Base-by-base conservation (phyloP, 2,113 vertebrate species). In the Phalacrocorax brasilianus region DNA sequence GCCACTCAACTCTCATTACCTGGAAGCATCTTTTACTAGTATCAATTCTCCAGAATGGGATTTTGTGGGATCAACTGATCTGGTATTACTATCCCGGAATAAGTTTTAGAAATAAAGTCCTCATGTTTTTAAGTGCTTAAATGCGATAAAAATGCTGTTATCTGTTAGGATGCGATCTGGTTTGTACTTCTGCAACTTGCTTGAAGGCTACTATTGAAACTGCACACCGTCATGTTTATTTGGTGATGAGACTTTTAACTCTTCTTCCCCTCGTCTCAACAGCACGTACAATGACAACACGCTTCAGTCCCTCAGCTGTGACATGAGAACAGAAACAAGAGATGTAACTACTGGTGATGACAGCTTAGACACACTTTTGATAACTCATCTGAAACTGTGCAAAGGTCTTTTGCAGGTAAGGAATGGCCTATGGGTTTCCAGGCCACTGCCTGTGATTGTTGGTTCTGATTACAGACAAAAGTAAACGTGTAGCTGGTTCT, bases 321-420 rank as follows among this genome's bases (percentile, higher is more conserved):
- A 97, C 49, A 83, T 15, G 16, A 97, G 93, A n/a, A 87, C 88
- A 4, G 95, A 97, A 12, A 92, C 89, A 58, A 63, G 80, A 38
- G 95, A 97, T 47, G 92, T 99, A 47, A 99, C 98, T 8, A 98
- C 98, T 11, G 99, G 99, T 4, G 96, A 98, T 88, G 98, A 96
- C 35, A 97, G 98, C 96, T 97, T 99, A 11, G 99, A 99, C 58
- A 65, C 58, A 23, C 97, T 99, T 53, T 68, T 99, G 62, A 80
- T 97, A 9, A 97, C 98, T 50, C 99, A 99, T 90, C 98, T 99
- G 91, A 98, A 97, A 65, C 97, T 99, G 83, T 99, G 99, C 96
- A 98, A 95, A 88, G 97, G 97, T 61, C 98, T 99, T 90, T 92
- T 99, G 86, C 98, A 98, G 98, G 99, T 99, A 95, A 71, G 75